A percentile compares a stretch with the other conserved stretches of the same genome.
phyloP scores from a whole-genome alignment of 1,140 invertebrate species.

The Sesamia nonagrioides region DNA sequence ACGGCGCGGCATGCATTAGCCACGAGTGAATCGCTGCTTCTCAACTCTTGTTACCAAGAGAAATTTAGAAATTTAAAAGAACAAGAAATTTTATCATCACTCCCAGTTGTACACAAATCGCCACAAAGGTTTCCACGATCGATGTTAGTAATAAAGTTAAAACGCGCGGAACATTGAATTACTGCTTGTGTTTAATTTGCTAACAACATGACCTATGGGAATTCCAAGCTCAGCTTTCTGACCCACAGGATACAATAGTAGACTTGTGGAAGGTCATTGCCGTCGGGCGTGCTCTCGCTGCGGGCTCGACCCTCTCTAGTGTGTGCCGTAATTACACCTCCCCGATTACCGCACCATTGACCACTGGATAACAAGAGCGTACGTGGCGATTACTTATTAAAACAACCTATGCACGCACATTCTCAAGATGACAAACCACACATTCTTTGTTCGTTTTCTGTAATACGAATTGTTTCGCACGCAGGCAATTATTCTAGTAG shows the following conservation, averaged over 20 bases:
- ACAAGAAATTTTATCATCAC: slow-evolving; percentile 40
- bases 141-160: slow-evolving; percentile 36
- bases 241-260: slow-evolving; percentile 14
- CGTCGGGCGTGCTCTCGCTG: slow-evolving; percentile 44
- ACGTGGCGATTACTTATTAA: slow-evolving; percentile 26
- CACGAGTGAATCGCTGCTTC: slow-evolving; percentile 24
- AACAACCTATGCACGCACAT: slow-evolving; percentile 18
- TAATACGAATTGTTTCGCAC: slow-evolving; percentile 21
- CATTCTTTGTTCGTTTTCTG: not conserved
- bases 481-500: slow-evolving; percentile 15
- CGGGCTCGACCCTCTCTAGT: slow-evolving; percentile 40
- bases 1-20: slow-evolving; percentile 38
- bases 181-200: slow-evolving; percentile 34
- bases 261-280: slow-evolving; percentile 67
- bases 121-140: slow-evolving; percentile 18
- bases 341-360: slow-evolving; percentile 31
- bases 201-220: slow-evolving; percentile 20
- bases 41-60: slow-evolving; percentile 37
- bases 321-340: slow-evolving; percentile 36
- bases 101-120: slow-evolving; percentile 1
- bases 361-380: slow-evolving; percentile 32
- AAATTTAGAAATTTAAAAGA: no score
- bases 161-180: slow-evolving; percentile 40
- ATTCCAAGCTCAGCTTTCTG: slow-evolving; percentile 22
- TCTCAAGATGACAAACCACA: not conserved